Percentiles rank a stretch among this genome's conserved stretches.
phyloP scores from a whole-genome alignment of 2,797 vertebrate genomes.

The Hydrophis major region DNA sequence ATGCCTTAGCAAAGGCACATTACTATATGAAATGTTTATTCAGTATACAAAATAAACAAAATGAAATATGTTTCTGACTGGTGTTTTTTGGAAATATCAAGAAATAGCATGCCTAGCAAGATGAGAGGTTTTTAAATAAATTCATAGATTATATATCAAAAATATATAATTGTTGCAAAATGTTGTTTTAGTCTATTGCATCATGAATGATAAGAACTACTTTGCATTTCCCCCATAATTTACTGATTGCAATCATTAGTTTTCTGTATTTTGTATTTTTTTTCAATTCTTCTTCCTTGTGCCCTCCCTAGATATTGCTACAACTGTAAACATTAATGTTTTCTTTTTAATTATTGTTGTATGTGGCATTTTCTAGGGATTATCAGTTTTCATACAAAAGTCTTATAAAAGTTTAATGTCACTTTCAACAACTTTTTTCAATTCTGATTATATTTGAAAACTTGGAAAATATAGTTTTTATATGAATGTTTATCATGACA shows the following conservation, averaged over 20 bases:
- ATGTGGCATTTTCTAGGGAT: not conserved
- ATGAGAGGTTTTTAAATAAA: not conserved
- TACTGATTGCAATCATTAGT: not conserved
- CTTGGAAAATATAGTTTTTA: not conserved
- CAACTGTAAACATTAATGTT: not conserved
- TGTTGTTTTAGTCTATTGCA: not conserved
- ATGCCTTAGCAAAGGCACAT: not conserved
- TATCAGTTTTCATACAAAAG: not conserved
- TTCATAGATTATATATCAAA: not conserved
- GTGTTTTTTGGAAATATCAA: not conserved
- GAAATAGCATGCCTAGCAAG: not conserved
- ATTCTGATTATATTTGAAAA: not conserved
- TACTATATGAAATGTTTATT: not conserved
- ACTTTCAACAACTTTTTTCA: not conserved
- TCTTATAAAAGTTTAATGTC: not conserved
- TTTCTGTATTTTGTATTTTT: not conserved
- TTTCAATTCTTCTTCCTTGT: not conserved
- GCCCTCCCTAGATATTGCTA: not conserved
- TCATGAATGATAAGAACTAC: not conserved
- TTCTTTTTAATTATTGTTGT: not conserved
- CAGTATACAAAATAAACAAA: not conserved
- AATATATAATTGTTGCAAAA: not conserved
- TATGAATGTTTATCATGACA: not conserved
- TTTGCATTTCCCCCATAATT: not conserved
- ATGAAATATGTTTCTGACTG: not conserved